Percentiles rank a stretch among this genome's conserved stretches.
Conservation (phyloP, 2,797 vertebrate species). For the Neosilurus hyrtlii region DNA sequence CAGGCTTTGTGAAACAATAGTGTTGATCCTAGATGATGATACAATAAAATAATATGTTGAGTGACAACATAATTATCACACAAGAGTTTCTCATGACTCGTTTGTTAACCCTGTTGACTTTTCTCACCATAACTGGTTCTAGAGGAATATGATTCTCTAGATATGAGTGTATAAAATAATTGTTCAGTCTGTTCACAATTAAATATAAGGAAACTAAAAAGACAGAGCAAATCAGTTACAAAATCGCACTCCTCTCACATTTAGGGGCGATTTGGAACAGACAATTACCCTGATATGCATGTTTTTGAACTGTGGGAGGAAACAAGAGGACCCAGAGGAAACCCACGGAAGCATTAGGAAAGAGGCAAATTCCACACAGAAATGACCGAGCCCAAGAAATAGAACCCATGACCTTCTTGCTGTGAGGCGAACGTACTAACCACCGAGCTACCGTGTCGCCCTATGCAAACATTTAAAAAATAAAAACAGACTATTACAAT, state of each 20-base stretch:
- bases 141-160: constrained; percentile 5
- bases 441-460: no score
- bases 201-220: not conserved
- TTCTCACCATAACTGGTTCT: constrained; percentile 17
- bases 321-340: no score
- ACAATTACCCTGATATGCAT: no score
- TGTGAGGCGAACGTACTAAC: no score
- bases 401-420: no score
- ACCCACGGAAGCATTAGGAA: no score
- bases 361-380: no score
- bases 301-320: no score
- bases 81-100: constrained; percentile 27
- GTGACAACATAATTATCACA: constrained; percentile 41
- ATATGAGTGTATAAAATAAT: not conserved
- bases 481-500: not conserved
- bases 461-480: not conserved
- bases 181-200: not conserved
- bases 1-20: constrained; percentile 28
- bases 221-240: not conserved
- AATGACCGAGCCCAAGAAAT: no score
- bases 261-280: no score
- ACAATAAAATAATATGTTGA: constrained; percentile 23
- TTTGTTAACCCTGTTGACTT: constrained; percentile 26
- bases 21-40: constrained; percentile 21
- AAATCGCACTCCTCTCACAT: not conserved